Conservation (phyloP, 2,888 invertebrate species). For the Chaitophorus viminalis region DNA sequence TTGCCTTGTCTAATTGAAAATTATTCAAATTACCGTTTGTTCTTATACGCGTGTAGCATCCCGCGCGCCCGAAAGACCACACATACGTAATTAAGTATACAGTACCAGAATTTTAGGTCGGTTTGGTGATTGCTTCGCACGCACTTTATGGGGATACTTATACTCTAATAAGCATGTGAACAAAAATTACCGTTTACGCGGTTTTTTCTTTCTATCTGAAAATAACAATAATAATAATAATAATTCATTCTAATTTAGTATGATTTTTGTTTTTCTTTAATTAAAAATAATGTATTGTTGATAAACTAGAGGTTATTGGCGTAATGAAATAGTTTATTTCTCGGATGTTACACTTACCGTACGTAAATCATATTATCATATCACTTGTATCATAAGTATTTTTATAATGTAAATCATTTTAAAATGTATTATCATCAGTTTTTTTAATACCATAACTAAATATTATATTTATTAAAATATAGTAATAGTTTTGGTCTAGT, state of each 20-base stretch:
- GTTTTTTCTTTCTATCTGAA: neutral
- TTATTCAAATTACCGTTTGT: slow-evolving; percentile 37
- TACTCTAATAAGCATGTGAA: neutral
- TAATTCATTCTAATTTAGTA: too few species aligned
- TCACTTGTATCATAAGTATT: too few species aligned
- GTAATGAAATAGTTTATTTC: neutral
- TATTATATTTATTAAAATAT: too few species aligned
- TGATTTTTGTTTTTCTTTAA: neutral
- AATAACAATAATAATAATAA: too few species aligned
- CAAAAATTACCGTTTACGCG: neutral
- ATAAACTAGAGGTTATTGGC: neutral
- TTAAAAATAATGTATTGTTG: neutral
- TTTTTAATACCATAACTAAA: neutral
- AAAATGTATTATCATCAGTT: neutral
- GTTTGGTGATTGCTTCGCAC: neutral
- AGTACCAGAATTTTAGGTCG: neutral
- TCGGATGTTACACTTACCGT: neutral
- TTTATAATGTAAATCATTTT: neutral
- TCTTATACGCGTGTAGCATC: neutral
- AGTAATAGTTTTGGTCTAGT: neutral
- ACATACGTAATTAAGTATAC: neutral
- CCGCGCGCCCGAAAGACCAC: neutral
- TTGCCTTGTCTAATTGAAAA: slow-evolving; percentile 46
- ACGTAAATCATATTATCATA: neutral
- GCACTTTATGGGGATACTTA: neutral